Conservation (phyloP, 1,140 invertebrate genomes). For the Trichonephila clavata region DNA sequence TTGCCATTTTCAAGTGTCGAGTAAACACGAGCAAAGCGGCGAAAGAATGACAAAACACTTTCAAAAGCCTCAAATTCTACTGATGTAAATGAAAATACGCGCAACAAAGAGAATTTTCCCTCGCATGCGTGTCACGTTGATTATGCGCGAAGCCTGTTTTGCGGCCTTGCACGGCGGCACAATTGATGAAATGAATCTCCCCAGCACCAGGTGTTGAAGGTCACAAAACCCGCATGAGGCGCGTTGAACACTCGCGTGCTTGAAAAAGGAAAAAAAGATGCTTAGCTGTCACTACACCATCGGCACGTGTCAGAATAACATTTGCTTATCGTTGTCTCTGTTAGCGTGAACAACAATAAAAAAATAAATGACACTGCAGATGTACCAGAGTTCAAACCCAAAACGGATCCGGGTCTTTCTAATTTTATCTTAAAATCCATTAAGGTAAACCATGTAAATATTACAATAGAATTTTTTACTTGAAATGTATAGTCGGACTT, state of each 20-base stretch:
- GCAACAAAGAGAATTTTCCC: not conserved
- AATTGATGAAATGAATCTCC: not conserved
- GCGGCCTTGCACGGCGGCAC: not conserved
- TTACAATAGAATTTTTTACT: no score
- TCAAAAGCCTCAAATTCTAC: not conserved
- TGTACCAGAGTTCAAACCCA: not conserved
- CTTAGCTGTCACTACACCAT: not conserved
- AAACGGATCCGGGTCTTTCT: no score
- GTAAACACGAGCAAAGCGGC: not conserved
- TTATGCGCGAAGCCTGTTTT: not conserved
- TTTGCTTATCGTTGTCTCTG: not conserved
- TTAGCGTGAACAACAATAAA: not conserved
- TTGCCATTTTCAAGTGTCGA: not conserved
- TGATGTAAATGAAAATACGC: not conserved
- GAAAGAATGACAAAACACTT: not conserved
- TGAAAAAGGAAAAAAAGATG: not conserved
- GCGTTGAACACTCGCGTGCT: not conserved
- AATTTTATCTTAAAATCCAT: no score
- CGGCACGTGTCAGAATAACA: not conserved
- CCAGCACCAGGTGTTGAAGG: not conserved
- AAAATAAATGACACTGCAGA: not conserved
- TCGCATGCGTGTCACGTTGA: not conserved
- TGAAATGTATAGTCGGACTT: no score
- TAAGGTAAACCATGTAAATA: no score
- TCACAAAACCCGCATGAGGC: slow-evolving; percentile 4